Percentiles rank a stretch among this genome's conserved stretches.
Conservation (phyloP, 2,888 invertebrate genomes). For the Alsophila aescularia region DNA sequence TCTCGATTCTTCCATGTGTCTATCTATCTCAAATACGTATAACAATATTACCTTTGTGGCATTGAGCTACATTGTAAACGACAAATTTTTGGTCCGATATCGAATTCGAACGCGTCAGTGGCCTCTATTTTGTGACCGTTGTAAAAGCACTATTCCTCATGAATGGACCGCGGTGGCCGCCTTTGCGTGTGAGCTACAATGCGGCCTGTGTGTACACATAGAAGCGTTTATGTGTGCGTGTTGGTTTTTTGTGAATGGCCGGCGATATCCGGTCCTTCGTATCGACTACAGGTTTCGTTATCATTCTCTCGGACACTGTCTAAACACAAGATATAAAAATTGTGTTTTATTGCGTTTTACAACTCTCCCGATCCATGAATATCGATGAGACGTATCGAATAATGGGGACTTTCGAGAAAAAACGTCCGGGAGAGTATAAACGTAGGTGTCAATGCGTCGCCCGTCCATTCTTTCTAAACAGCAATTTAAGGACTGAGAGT, state of each 20-base stretch:
- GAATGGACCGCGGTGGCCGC: conserved; percentile 73
- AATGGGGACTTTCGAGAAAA: conserved; percentile 63
- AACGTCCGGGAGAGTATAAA: conserved; percentile 52
- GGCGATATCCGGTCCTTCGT: conserved; percentile 80
- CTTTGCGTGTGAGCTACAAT: conserved; percentile 55
- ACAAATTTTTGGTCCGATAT: conserved; percentile 53
- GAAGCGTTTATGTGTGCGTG: conserved; percentile 54
- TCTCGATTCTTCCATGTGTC: conserved; percentile 41
- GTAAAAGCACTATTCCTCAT: conserved; percentile 73
- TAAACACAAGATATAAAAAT: conserved; percentile 82
- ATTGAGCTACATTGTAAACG: conserved; percentile 50
- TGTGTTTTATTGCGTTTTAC: conserved; percentile 81
- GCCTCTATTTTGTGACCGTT: conserved; percentile 66
- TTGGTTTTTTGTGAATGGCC: conserved; percentile 82
- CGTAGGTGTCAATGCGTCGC: conserved; percentile 77
- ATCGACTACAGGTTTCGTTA: conserved; percentile 81
- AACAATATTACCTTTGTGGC: conserved; percentile 41
- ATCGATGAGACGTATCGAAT: conserved; percentile 73
- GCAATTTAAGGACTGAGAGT: conserved; percentile 68
- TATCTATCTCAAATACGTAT: conserved; percentile 52
- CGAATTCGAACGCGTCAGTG: conserved; percentile 51
- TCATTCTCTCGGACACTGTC: conserved; percentile 80
- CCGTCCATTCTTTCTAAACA: conserved; percentile 55
- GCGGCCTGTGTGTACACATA: conserved; percentile 48
- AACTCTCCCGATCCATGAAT: conserved; percentile 70